phyloP scores from a whole-genome alignment of 2,888 invertebrate genomes.

The Hydropsyche betteni region DNA sequence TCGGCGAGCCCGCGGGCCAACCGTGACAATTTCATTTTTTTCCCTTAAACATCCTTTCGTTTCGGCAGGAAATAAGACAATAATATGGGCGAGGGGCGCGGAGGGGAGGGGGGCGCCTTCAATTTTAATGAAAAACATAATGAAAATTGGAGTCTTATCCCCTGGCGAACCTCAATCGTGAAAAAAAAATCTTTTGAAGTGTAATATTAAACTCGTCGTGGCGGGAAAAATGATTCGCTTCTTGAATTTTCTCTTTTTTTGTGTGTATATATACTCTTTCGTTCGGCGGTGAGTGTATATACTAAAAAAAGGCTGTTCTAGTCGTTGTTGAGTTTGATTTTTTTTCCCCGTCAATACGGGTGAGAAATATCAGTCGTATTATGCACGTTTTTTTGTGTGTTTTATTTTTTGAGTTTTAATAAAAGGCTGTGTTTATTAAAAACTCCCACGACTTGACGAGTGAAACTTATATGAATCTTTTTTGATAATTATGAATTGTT shows the following conservation, averaged over 20 bases:
- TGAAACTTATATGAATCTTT: too few species aligned
- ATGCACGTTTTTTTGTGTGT: too few species aligned
- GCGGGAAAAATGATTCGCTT: conserved; percentile 29
- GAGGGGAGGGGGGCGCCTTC: conserved; percentile 1
- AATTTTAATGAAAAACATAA: conserved; percentile 40
- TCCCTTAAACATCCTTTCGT: conserved; percentile 7
- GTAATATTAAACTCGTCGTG: conserved; percentile 34
- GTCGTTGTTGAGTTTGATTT: too few species aligned
- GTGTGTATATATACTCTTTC: too few species aligned
- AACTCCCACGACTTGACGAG: too few species aligned
- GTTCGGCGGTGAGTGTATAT: too few species aligned
- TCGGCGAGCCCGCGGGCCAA: neutral
- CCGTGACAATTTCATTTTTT: conserved; percentile 23
- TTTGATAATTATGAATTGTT: too few species aligned
- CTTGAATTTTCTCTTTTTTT: neutral
- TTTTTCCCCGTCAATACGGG: too few species aligned
- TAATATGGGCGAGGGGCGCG: conserved; percentile 4
- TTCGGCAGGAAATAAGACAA: conserved; percentile 29
- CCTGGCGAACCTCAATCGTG: conserved; percentile 28
- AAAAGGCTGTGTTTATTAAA: too few species aligned
- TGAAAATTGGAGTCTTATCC: conserved; percentile 41
- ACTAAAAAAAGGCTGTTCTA: too few species aligned
- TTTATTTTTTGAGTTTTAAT: too few species aligned
- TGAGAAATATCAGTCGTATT: too few species aligned
- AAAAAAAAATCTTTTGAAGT: conserved; percentile 38